A percentile compares a stretch with the other conserved stretches of the same genome.
Conservation (phyloP, 2,113 vertebrate species). For the Columbina picui region DNA sequence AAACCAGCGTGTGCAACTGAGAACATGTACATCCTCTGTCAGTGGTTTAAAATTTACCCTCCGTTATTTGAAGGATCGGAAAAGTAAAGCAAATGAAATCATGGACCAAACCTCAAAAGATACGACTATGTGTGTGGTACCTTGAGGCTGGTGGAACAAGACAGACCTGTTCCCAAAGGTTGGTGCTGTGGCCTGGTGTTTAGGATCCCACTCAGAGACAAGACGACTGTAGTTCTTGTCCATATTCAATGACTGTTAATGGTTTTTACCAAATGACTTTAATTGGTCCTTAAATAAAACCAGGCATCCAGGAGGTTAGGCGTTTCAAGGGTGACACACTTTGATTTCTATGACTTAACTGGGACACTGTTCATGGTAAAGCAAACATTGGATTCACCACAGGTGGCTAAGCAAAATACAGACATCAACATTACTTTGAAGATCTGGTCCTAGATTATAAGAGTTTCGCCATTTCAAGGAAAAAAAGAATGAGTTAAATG, state of each 20-base stretch:
- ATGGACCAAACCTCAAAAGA: neutral
- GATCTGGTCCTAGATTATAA: neutral
- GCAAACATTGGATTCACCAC: neutral
- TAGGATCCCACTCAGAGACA: neutral
- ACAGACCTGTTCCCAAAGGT: neutral
- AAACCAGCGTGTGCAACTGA: neutral
- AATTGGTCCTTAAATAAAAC: neutral
- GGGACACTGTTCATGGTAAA: neutral
- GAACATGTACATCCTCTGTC: neutral
- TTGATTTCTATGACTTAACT: neutral
- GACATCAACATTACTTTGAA: neutral
- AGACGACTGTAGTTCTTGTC: accelerated
- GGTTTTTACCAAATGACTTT: neutral
- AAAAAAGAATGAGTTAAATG: neutral
- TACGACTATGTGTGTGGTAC: neutral
- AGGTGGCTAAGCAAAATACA: neutral
- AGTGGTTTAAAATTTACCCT: neutral
- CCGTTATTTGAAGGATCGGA: neutral
- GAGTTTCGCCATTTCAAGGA: neutral
- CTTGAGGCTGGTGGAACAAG: neutral
- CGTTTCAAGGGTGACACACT: neutral
- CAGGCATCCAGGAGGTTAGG: neutral
- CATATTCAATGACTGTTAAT: neutral
- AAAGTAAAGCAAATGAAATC: neutral
- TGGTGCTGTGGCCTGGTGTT: neutral